A percentile compares a stretch with the other conserved stretches of the same genome.
Conservation (phyloP, 2,113 vertebrate species). For the Epinephelus lanceolatus region DNA sequence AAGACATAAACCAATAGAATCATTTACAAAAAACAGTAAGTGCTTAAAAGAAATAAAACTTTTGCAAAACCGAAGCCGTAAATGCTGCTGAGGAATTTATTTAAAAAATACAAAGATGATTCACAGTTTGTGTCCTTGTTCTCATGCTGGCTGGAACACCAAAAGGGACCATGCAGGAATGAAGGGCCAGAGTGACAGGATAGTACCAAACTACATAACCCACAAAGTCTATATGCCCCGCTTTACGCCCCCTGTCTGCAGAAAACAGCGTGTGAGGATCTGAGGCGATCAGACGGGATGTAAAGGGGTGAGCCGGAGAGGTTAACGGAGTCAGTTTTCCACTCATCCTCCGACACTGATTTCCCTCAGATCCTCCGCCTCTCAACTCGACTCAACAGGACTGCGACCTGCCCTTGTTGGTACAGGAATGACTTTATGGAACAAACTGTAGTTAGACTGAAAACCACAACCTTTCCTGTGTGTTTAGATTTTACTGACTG, state of each 20-base stretch:
- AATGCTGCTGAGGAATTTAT: slow-evolving; percentile 72
- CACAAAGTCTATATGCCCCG: slow-evolving; percentile 52
- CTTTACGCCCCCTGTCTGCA: not conserved
- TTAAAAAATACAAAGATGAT: slow-evolving; percentile 82
- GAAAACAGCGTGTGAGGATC: slow-evolving; percentile 47
- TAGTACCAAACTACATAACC: slow-evolving; percentile 69
- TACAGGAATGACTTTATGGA: slow-evolving; percentile 27
- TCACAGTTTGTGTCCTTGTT: slow-evolving; percentile 86
- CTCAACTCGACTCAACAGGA: slow-evolving; percentile 18
- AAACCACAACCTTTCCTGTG: slow-evolving; percentile 24
- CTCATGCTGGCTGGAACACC: slow-evolving; percentile 85
- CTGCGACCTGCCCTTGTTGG: slow-evolving; percentile 23
- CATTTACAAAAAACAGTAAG: slow-evolving; percentile 69
- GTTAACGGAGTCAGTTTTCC: slow-evolving; percentile 27
- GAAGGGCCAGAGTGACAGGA: slow-evolving; percentile 71
- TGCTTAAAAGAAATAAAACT: slow-evolving; percentile 59
- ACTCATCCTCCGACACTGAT: not conserved
- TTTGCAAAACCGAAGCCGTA: slow-evolving; percentile 69
- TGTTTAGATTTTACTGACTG: slow-evolving; percentile 22
- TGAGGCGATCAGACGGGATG: slow-evolving; percentile 48
- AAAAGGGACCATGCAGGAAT: slow-evolving; percentile 83
- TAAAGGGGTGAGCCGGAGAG: slow-evolving; percentile 54
- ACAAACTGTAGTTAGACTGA: slow-evolving; percentile 10
- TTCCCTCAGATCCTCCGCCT: slow-evolving; percentile 35
- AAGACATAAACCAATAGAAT: slow-evolving; percentile 40